These are phyloP conservation scores for Aromia moschata DNA, from an alignment of 2,888 invertebrate genomes.

Conservation along the genomic window DNA sequence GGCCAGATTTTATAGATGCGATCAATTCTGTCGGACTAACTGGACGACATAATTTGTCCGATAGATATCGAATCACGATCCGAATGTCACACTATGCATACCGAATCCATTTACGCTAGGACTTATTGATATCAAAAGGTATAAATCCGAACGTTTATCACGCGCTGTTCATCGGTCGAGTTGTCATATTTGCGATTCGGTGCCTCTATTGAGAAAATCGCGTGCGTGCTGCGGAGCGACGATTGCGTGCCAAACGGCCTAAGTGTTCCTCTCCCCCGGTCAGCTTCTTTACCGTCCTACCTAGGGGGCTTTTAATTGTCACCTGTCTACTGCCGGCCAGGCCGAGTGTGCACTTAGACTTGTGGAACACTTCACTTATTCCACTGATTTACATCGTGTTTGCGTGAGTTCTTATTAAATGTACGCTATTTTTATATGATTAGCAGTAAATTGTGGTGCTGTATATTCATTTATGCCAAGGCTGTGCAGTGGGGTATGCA, in stretches of 20 bases:
- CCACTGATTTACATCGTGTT: constrained; percentile 37
- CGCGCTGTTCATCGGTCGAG: constrained; percentile 14
- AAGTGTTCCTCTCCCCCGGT: constrained; percentile 19
- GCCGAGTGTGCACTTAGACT: constrained; percentile 23
- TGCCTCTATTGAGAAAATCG: constrained; percentile 19
- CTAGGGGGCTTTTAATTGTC: constrained; percentile 42
- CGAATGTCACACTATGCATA: constrained; percentile 21
- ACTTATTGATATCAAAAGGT: constrained; percentile 13
- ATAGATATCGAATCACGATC: constrained; percentile 23
- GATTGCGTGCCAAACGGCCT: constrained; percentile 19
- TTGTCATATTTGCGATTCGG: constrained; percentile 20
- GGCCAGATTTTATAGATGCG: constrained; percentile 1
- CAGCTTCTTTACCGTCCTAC: constrained; percentile 37
- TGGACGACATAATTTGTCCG: constrained; percentile 19
- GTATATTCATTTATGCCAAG: constrained; percentile 24
- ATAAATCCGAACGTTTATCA: constrained; percentile 18
- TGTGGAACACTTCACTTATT: constrained; percentile 29
- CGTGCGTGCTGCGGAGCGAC: constrained; percentile 26
- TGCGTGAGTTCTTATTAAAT: constrained; percentile 38
- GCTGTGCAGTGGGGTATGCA: constrained; percentile 20
- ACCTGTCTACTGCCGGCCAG: constrained; percentile 37
- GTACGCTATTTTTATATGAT: constrained; percentile 28
- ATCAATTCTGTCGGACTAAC: constrained; percentile 2
- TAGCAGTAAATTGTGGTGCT: constrained; percentile 29
- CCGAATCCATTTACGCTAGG: constrained; percentile 22